These are phyloP conservation scores for Eucera pruinosa DNA, from an alignment of 2,888 invertebrate genomes.

Conservation along the genomic window DNA sequence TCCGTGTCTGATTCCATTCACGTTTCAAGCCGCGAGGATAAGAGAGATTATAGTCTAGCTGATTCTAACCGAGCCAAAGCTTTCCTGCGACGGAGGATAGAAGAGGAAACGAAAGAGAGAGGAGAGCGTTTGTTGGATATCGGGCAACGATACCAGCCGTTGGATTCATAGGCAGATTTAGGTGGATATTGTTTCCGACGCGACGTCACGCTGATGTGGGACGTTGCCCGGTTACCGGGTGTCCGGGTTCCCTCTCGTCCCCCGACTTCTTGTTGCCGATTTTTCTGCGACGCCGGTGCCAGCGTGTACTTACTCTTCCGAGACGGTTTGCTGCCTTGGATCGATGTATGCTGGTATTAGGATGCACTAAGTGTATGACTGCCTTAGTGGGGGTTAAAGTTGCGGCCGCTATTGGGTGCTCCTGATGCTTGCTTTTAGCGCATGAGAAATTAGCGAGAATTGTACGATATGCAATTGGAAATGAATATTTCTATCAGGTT, in stretches of 20 bases:
- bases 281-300: conserved; percentile 30
- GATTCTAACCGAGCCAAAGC: background rate
- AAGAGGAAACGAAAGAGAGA: conserved; percentile 1
- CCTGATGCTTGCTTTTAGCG: background rate
- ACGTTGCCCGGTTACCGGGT: conserved; percentile 43
- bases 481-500: too few relatives aligned
- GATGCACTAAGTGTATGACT: background rate
- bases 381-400: background rate
- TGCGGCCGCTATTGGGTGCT: background rate
- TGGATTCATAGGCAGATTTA: conserved; percentile 56
- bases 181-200: conserved; percentile 56
- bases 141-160: conserved; percentile 44
- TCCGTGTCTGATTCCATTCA: too few relatives aligned
- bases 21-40: background rate
- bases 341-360: background rate
- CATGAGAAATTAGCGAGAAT: background rate
- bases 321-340: conserved; percentile 16
- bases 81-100: conserved; percentile 34
- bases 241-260: conserved; percentile 40
- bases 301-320: conserved; percentile 13
- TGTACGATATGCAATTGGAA: too few relatives aligned
- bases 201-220: conserved; percentile 37
- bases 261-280: conserved; percentile 9
- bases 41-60: conserved; percentile 1
- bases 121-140: conserved; percentile 35